These are phyloP conservation scores for Potamarius usumacintae DNA, from an alignment of 2,113 vertebrate species.

Conservation along the genomic window DNA sequence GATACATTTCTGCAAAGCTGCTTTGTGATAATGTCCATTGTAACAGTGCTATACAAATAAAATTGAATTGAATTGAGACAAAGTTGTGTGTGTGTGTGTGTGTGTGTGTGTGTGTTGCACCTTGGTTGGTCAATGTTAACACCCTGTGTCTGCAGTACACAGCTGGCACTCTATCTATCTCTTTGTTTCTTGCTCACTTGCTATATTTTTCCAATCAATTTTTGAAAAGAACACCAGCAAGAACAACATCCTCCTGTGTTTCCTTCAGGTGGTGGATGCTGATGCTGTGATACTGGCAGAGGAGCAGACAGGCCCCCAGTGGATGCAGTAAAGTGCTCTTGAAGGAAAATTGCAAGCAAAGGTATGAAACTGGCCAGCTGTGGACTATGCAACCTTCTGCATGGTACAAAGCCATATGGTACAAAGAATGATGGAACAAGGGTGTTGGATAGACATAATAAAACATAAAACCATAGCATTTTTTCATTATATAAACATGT, in stretches of 20 bases:
- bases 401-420: not conserved
- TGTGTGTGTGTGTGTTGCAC: not conserved
- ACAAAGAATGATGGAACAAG: not conserved
- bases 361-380: constrained; percentile 54
- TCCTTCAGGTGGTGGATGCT: constrained; percentile 70
- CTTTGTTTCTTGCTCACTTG: not conserved
- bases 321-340: constrained; percentile 78
- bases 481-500: not conserved
- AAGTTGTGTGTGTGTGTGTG: not conserved
- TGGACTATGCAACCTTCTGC: constrained; percentile 1
- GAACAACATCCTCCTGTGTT: not conserved
- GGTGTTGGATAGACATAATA: not conserved
- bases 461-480: constrained; percentile 7
- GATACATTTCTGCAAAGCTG: no score
- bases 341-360: constrained; percentile 71
- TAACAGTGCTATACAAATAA: no score
- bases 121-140: not conserved
- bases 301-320: constrained; percentile 71
- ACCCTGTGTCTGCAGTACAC: not conserved
- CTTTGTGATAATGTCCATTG: no score
- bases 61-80: not conserved
- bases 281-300: constrained; percentile 77
- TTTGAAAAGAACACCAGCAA: constrained; percentile 31
- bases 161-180: constrained; percentile 3
- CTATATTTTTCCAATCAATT: constrained; percentile 23